Evolutionary conservation across 2,797 vertebrate species (phyloP).

Genomic region (Octomys mimax): DNA sequence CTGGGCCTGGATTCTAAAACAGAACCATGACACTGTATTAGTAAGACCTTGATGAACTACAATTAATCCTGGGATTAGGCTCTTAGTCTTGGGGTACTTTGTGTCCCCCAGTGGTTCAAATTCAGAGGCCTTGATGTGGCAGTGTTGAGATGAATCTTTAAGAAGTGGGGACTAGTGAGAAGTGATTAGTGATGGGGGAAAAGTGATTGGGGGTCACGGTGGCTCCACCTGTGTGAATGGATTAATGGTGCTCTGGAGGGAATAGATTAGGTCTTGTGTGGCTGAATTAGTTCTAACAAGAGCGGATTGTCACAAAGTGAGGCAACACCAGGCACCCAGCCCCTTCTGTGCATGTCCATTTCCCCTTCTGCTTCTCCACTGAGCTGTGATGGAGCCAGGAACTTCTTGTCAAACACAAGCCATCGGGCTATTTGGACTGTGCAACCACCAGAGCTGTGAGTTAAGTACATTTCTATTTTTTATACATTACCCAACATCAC

Average conservation of each 20-base stretch:
- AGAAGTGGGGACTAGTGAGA: neutral
- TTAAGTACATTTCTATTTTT: neutral
- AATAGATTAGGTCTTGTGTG: neutral
- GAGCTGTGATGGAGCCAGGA: neutral
- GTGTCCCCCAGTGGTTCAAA: too few relatives aligned
- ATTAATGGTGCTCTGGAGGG: neutral
- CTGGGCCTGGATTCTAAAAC: neutral
- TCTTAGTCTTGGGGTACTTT: neutral
- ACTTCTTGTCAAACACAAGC: neutral
- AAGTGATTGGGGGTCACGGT: neutral
- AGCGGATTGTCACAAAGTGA: neutral
- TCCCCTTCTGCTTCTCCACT: neutral
- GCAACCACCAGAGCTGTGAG: neutral
- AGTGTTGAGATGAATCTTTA: neutral
- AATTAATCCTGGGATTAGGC: neutral
- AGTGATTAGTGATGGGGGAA: too few relatives aligned
- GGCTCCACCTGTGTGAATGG: neutral
- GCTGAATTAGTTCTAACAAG: neutral
- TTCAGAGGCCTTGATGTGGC: neutral
- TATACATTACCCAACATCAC: neutral
- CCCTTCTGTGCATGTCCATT: too few relatives aligned
- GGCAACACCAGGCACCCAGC: neutral
- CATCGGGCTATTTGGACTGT: neutral
- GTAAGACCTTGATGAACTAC: neutral
- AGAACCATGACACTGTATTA: neutral